These are phyloP conservation scores for Craseonycteris thonglongyai DNA, from an alignment of 2,113 vertebrate species.

Conservation along the genomic window DNA sequence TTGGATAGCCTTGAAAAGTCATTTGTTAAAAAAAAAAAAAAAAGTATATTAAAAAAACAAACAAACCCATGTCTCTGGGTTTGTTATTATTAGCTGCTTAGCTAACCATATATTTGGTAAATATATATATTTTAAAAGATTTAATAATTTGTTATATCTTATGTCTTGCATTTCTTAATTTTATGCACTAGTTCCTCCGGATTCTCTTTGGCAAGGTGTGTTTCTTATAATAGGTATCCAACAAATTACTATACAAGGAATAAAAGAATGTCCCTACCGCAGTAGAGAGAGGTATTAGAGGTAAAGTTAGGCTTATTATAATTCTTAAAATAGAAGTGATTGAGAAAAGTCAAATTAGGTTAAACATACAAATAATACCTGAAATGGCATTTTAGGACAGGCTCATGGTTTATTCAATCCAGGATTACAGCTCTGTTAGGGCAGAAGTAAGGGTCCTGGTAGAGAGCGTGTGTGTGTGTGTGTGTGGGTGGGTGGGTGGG, in stretches of 20 bases:
- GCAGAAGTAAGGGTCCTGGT: not conserved
- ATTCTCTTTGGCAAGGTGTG: not conserved
- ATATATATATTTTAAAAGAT: not conserved
- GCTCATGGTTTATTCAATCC: not conserved
- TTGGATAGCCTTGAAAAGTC: not conserved
- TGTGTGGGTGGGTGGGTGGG: too few species aligned
- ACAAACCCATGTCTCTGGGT: not conserved
- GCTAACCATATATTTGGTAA: not conserved
- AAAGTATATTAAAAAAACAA: too few species aligned
- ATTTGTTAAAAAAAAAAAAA: not conserved
- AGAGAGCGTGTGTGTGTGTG: too few species aligned
- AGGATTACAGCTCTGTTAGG: not conserved
- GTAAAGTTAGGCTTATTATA: not conserved
- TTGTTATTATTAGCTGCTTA: not conserved
- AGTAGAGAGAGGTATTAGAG: too few species aligned
- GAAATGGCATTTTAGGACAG: not conserved
- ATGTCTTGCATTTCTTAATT: not conserved
- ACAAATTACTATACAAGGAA: not conserved
- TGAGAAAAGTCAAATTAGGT: not conserved
- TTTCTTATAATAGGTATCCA: not conserved
- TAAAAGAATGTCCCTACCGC: not conserved
- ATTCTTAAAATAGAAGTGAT: slow-evolving; percentile 29
- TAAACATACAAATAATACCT: slow-evolving; percentile 27
- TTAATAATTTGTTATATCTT: not conserved
- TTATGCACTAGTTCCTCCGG: not conserved